Evolutionary conservation across 92 coral and sea anemone genomes (phyloP).

Genomic region (Anthopleura xanthogrammica): DNA sequence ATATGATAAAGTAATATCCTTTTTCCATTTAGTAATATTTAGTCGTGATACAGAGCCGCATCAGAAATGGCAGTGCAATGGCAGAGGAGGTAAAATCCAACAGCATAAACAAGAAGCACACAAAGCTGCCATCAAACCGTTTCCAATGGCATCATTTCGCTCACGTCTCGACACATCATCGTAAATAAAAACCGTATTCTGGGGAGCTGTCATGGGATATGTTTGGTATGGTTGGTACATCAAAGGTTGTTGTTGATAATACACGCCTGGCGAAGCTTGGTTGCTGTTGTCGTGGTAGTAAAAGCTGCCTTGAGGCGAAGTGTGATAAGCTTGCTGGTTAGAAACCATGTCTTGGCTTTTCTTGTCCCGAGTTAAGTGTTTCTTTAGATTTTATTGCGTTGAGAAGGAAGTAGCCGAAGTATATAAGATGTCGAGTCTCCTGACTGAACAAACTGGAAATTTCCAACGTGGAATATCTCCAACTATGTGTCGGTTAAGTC

Average conservation of each 20-base stretch:
- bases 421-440: neutral
- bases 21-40: too few relatives aligned
- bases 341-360: conserved; percentile 10
- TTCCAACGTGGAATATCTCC: neutral
- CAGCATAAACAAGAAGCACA: conserved; percentile 85
- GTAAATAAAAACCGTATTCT: conserved; percentile 50
- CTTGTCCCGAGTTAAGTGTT: neutral
- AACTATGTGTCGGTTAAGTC: neutral
- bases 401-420: neutral
- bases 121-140: conserved; percentile 63
- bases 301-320: neutral
- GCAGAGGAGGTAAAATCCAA: conserved; percentile 73
- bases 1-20: too few relatives aligned
- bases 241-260: conserved; percentile 20
- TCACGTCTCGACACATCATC: conserved; percentile 46
- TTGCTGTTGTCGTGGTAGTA: neutral
- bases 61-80: conserved; percentile 22
- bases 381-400: neutral
- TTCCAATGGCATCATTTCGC: conserved; percentile 46
- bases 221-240: conserved; percentile 60
- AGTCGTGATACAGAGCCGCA: too few relatives aligned
- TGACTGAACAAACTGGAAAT: neutral
- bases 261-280: conserved; percentile 6
- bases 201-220: conserved; percentile 60
- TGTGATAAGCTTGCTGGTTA: neutral